Percentiles rank a stretch among this genome's conserved stretches.
Evolutionary conservation across 2,888 invertebrate species (phyloP).

Genomic region (Patella ulyssiponensis): DNA sequence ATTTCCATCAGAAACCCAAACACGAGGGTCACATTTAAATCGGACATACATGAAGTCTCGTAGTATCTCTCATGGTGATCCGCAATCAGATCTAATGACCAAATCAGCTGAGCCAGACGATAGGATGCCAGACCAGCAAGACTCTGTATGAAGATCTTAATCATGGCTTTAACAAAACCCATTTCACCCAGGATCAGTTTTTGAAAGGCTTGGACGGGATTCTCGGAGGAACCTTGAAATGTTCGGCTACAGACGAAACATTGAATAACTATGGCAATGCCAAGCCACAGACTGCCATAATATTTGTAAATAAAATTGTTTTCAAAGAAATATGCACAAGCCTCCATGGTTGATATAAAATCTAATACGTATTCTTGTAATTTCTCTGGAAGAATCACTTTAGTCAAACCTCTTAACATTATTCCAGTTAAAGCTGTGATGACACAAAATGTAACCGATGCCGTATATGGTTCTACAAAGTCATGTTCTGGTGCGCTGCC

Average conservation of each 20-base stretch:
- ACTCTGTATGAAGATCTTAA: conserved; percentile 52
- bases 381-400: conserved; percentile 38
- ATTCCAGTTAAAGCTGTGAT: conserved; percentile 54
- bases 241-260: conserved; percentile 59
- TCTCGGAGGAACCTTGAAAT: conserved; percentile 61
- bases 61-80: conserved; percentile 61
- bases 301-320: conserved; percentile 63
- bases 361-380: conserved; percentile 50
- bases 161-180: conserved; percentile 36
- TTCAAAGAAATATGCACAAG: conserved; percentile 65
- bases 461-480: conserved; percentile 55
- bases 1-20: conserved; percentile 56
- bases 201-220: conserved; percentile 59
- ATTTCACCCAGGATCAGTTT: conserved; percentile 45
- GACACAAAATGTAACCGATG: conserved; percentile 55
- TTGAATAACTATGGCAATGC: conserved; percentile 54
- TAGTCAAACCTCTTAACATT: conserved; percentile 47
- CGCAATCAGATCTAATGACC: conserved; percentile 62
- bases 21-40: conserved; percentile 56
- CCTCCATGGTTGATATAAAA: conserved; percentile 61
- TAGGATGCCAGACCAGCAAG: conserved; percentile 61
- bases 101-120: conserved; percentile 55
- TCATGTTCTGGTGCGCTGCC: conserved; percentile 46
- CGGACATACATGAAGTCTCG: conserved; percentile 56
- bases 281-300: conserved; percentile 58